phyloP scores from a whole-genome alignment of 2,888 invertebrate species.

The Acleris emargana region DNA sequence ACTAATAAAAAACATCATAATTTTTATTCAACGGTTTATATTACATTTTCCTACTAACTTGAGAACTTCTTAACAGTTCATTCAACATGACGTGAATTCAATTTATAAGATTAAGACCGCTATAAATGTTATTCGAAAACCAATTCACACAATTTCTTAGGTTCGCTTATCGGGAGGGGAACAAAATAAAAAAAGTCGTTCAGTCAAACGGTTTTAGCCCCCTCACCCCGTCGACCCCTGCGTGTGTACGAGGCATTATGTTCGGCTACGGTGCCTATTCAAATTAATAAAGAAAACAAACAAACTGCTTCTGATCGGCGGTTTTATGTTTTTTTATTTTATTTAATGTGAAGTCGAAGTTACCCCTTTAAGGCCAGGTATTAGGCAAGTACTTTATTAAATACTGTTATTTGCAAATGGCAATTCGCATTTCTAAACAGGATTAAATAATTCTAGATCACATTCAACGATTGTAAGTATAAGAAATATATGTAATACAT shows the following conservation, averaged over 20 bases:
- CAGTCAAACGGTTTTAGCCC: conserved; percentile 28
- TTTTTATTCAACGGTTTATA: too few species aligned
- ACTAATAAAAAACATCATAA: background rate
- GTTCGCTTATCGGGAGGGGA: conserved; percentile 54
- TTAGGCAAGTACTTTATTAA: background rate
- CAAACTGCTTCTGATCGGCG: conserved; percentile 47
- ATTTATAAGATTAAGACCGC: conserved; percentile 18
- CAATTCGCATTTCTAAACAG: too few species aligned
- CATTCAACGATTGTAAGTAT: too few species aligned
- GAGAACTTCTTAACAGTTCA: background rate
- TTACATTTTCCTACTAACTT: background rate
- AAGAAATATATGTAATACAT: too few species aligned
- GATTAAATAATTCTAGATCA: too few species aligned
- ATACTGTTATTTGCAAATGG: too few species aligned
- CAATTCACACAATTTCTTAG: conserved; percentile 50
- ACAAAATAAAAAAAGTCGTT: conserved; percentile 28
- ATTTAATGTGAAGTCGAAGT: conserved; percentile 50
- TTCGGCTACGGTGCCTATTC: conserved; percentile 46
- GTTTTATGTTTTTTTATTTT: conserved; percentile 53
- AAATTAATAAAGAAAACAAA: conserved; percentile 63
- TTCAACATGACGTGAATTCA: conserved; percentile 10
- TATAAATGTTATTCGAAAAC: conserved; percentile 17
- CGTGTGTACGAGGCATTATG: conserved; percentile 56
- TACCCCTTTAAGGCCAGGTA: conserved; percentile 41
- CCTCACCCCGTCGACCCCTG: conserved; percentile 58